Conservation (phyloP, 2,888 invertebrate species). For the Eupithecia centaureata region DNA sequence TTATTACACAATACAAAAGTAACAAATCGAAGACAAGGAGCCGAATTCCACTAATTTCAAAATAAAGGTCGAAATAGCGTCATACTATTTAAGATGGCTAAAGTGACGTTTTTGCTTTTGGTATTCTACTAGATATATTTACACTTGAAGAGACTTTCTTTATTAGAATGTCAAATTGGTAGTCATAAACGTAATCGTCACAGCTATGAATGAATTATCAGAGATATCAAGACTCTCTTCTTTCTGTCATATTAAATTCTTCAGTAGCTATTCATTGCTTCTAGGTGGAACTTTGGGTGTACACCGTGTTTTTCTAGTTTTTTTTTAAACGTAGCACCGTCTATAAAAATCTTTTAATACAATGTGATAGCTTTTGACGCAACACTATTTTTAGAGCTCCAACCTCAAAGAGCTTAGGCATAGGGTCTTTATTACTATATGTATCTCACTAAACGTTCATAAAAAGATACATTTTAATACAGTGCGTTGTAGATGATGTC, state of each 20-base stretch:
- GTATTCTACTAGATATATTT: no score
- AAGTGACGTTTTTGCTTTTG: no score
- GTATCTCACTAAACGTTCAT: background rate
- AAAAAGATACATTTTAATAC: background rate
- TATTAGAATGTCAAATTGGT: no score
- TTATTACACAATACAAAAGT: no score
- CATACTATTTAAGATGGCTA: no score
- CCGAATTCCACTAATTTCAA: no score
- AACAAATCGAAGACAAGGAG: no score
- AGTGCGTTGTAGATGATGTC: background rate
- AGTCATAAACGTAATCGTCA: no score
- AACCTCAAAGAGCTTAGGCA: background rate
- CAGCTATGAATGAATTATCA: no score
- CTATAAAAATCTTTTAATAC: background rate
- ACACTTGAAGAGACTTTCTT: no score
- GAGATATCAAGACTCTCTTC: background rate
- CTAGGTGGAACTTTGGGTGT: background rate
- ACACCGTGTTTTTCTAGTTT: background rate
- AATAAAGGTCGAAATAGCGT: no score
- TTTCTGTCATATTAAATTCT: background rate
- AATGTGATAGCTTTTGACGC: background rate
- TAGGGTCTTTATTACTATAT: background rate
- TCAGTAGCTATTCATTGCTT: background rate
- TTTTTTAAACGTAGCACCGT: background rate
- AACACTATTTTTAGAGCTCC: background rate